phyloP scores from a whole-genome alignment of 2,113 vertebrate species.

The Axis porcinus region DNA sequence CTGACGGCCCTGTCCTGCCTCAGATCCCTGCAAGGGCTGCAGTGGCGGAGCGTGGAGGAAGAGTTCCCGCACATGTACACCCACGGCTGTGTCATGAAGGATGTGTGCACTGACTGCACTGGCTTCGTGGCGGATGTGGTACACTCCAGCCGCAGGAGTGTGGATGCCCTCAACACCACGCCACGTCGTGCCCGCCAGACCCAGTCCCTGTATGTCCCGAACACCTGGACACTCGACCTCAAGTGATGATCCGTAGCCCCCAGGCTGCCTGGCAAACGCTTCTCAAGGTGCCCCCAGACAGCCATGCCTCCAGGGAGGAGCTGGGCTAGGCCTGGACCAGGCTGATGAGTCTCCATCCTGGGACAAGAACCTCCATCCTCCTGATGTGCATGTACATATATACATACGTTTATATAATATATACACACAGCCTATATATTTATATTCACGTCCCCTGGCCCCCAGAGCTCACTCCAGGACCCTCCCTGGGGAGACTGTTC shows the following conservation, averaged over 20 bases:
- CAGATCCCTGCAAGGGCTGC: conserved; percentile 88
- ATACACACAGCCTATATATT: conserved; percentile 75
- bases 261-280: background rate
- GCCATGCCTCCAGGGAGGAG: background rate
- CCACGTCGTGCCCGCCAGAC: conserved; percentile 78
- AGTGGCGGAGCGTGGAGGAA: conserved; percentile 88
- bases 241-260: conserved; percentile 43
- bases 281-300: background rate
- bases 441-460: conserved; percentile 58
- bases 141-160: conserved; percentile 92
- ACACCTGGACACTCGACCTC: conserved; percentile 64
- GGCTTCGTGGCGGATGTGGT: conserved; percentile 92
- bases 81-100: conserved; percentile 90
- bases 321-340: background rate
- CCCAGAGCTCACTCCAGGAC: background rate
- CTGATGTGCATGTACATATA: conserved; percentile 75
- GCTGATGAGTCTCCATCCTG: background rate
- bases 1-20: background rate
- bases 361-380: background rate
- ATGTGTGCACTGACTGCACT: conserved; percentile 91
- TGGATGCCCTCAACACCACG: conserved; percentile 90
- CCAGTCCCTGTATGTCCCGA: conserved; percentile 76
- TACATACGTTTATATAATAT: conserved; percentile 67
- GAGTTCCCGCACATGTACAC: conserved; percentile 96
- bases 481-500: background rate